Percentiles rank a stretch among this genome's conserved stretches.
phyloP scores from a whole-genome alignment of 2,797 vertebrate species.

The Apogon talboti region DNA sequence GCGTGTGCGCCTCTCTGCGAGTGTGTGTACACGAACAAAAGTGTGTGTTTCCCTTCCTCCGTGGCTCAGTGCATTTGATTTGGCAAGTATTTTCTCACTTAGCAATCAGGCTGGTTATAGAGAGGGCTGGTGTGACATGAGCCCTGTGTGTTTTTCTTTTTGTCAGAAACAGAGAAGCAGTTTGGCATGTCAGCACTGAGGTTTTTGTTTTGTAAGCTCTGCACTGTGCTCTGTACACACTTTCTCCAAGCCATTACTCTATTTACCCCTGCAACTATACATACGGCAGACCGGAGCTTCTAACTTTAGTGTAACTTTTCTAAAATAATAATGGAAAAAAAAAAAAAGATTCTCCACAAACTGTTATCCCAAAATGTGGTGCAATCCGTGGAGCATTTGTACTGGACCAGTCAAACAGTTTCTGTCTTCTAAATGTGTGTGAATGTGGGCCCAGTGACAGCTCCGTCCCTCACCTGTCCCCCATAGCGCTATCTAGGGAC shows the following conservation, averaged over 20 bases:
- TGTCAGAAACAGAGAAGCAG: constrained; percentile 65
- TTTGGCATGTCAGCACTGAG: constrained; percentile 63
- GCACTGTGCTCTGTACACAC: constrained; percentile 38
- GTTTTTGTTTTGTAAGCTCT: constrained; percentile 64
- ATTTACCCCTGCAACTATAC: constrained; percentile 62
- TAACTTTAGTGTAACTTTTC: constrained; percentile 75
- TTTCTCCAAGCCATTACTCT: constrained; percentile 59
- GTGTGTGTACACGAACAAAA: constrained; percentile 27
- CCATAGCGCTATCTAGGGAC: constrained; percentile 96
- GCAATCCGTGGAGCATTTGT: constrained; percentile 74
- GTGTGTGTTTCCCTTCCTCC: constrained; percentile 57
- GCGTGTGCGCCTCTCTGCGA: constrained; percentile 72
- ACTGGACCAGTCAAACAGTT: constrained; percentile 74
- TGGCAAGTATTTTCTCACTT: constrained; percentile 63
- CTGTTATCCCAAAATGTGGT: constrained; percentile 72
- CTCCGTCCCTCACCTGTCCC: constrained; percentile 96
- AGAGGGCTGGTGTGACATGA: constrained; percentile 63
- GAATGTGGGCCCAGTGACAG: constrained; percentile 89
- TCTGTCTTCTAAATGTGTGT: constrained; percentile 67
- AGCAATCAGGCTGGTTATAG: constrained; percentile 60
- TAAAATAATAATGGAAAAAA: constrained; percentile 56
- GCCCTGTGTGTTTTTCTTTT: constrained; percentile 59
- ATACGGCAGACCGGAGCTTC: constrained; percentile 38
- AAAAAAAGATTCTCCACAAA: constrained; percentile 54
- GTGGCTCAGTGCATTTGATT: constrained; percentile 59